Percentiles rank a stretch among this genome's conserved stretches.
Evolutionary conservation across 1,140 invertebrate genomes (phyloP).

Genomic region (Amphibalanus amphitrite): DNA sequence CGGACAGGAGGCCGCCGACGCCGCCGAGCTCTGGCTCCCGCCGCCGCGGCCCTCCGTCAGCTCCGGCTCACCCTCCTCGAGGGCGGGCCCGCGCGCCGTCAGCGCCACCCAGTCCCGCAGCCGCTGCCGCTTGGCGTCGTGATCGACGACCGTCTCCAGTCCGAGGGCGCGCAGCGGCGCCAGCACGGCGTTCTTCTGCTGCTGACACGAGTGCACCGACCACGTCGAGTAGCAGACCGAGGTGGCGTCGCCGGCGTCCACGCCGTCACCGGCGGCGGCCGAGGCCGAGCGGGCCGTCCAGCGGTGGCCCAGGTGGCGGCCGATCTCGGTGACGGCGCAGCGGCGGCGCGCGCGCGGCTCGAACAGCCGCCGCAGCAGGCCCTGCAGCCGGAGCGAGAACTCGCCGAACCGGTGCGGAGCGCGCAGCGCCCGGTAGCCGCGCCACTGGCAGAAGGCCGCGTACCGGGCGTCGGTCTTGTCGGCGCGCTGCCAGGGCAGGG

Average conservation of each 20-base stretch:
- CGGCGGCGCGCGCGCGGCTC: constrained; percentile 29
- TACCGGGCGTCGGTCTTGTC: constrained; percentile 45
- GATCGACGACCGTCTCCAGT: constrained; percentile 65
- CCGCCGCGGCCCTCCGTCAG: too few species aligned
- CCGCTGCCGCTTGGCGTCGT: constrained; percentile 60
- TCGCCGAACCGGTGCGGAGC: constrained; percentile 41
- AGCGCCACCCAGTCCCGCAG: constrained; percentile 58
- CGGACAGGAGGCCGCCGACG: too few species aligned
- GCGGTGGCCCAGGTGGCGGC: constrained; percentile 48
- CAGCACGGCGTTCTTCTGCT: constrained; percentile 65
- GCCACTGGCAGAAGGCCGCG: constrained; percentile 47
- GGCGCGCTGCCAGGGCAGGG: constrained; percentile 90
- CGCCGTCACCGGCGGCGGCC: constrained; percentile 17
- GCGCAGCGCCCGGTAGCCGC: constrained; percentile 47
- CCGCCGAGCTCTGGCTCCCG: too few species aligned
- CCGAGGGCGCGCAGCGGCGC: constrained; percentile 58
- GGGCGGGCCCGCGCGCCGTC: too few species aligned
- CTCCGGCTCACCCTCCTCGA: too few species aligned
- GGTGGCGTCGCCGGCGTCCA: constrained; percentile 16
- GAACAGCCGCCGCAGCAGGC: constrained; percentile 50
- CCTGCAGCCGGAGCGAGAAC: constrained; percentile 40
- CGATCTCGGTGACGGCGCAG: constrained; percentile 13
- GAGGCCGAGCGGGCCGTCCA: constrained; percentile 47
- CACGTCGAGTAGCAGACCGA: constrained; percentile 62
- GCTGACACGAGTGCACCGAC: constrained; percentile 65